Conservation (phyloP, 2,113 vertebrate species). For the Xiphophorus couchianus region DNA sequence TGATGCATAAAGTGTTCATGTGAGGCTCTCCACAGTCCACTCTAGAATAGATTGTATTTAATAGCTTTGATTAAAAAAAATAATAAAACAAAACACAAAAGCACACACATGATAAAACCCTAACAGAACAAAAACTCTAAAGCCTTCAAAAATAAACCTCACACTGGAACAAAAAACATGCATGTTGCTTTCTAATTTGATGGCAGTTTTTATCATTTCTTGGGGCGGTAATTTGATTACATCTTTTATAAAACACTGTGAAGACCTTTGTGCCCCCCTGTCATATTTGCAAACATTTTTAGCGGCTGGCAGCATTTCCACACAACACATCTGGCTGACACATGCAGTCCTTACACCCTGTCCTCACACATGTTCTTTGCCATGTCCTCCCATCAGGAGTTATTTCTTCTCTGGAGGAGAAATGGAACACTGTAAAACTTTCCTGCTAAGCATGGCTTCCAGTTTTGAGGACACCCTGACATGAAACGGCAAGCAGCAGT, state of each 20-base stretch:
- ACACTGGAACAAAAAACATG: no score
- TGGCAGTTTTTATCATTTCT: neutral
- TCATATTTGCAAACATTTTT: neutral
- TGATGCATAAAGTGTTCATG: no score
- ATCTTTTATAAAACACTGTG: neutral
- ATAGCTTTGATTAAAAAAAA: no score
- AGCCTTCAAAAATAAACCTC: neutral
- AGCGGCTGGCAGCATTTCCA: neutral
- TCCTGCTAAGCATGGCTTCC: conserved; percentile 1
- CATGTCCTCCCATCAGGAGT: conserved; percentile 3
- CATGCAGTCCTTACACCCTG: neutral
- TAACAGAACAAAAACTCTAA: neutral
- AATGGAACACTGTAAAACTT: conserved; percentile 17
- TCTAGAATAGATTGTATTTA: no score
- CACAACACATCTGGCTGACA: neutral
- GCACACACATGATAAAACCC: no score
- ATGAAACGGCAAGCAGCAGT: neutral
- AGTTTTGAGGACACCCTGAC: conserved; percentile 9
- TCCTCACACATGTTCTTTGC: conserved; percentile 25
- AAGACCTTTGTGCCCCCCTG: neutral
- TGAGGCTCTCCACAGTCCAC: no score
- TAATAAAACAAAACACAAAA: no score
- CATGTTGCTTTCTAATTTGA: neutral
- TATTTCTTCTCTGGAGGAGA: conserved; percentile 28
- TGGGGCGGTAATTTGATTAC: neutral